These are phyloP conservation scores for Vanessa atalanta DNA, from an alignment of 1,140 invertebrate species.

Conservation along the genomic window DNA sequence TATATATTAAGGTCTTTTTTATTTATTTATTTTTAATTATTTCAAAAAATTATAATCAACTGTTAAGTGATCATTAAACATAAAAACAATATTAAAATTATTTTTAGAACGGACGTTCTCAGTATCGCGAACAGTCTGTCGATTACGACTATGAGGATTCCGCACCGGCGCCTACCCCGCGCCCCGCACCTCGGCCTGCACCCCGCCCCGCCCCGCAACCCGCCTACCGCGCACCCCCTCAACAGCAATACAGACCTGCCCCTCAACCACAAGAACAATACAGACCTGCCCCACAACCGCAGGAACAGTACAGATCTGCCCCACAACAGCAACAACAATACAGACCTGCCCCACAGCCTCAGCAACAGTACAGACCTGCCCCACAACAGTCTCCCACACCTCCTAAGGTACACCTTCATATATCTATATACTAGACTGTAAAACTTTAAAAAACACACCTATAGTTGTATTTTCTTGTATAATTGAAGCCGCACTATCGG, in stretches of 20 bases:
- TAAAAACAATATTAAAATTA: not conserved
- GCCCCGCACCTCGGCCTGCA: constrained; percentile 43
- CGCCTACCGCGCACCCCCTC: constrained; percentile 34
- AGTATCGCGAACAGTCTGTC: constrained; percentile 51
- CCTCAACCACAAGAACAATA: constrained; percentile 52
- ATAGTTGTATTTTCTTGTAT: no score
- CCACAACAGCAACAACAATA: constrained; percentile 41
- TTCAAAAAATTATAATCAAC: no score
- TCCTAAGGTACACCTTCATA: constrained; percentile 50
- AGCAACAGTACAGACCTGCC: constrained; percentile 45
- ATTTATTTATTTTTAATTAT: no score
- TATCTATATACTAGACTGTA: no score
- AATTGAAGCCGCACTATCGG: no score
- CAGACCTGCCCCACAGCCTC: constrained; percentile 45
- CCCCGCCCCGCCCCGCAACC: constrained; percentile 33
- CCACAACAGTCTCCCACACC: constrained; percentile 53
- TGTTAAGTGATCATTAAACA: no score
- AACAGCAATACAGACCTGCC: constrained; percentile 44
- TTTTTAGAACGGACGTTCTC: constrained; percentile 44
- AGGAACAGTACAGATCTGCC: constrained; percentile 40
- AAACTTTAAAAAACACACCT: no score
- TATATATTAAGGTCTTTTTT: no score
- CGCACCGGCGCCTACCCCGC: constrained; percentile 43
- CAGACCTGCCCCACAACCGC: constrained; percentile 43
- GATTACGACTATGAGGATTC: constrained; percentile 79